Base-by-base conservation (phyloP, 2,888 invertebrate species). In the Fabriciana adippe region DNA sequence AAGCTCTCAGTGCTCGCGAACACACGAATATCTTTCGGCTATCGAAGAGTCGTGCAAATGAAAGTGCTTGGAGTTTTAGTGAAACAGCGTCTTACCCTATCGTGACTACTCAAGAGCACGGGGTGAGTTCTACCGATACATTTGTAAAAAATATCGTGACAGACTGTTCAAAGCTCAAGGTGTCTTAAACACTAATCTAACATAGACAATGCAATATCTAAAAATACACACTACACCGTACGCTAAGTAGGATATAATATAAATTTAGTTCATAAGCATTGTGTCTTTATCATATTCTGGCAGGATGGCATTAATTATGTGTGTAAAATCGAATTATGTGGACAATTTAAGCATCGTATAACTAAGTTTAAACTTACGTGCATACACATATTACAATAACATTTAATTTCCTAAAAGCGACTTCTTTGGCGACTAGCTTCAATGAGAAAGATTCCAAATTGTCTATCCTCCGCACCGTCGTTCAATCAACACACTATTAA, bases 141-240 rank as follows among this genome's bases (percentile, higher is more conserved):
- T 79, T 85, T 82, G 85, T 81, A 78, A 89, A 89, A 90, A 91
- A 90, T 88, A 87, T 87, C 76, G 88, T 90, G 90, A 87, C 82
- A 89, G 86, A 90, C 81, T 87, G 88, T 88, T 85, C 82, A 82
- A 92, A 92, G 92, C 92, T 92, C 92, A 90, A 89, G 82, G 84
- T 88, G 89, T 90, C 89, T 91, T 90, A 91, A 81, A 74, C 76
- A 88, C 92, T 92, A 92, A 78, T 82, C 90, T 90, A 91, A 92
- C 90, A 86, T 91, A 91, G 87, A 90, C 89, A 91, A 92, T 89
- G 92, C 90, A 72, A 89, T 90, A 87, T 91, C 92, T 92, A 92
- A 92, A 92, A 92, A 92, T 92, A 92, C 92, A 87, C 81, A 87
- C 91, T 92, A 92, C 90, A 75, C 81, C 81, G 84, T 80, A 91